Base-by-base conservation (phyloP, 2,888 invertebrate species). In the Drosophila putrida region DNA sequence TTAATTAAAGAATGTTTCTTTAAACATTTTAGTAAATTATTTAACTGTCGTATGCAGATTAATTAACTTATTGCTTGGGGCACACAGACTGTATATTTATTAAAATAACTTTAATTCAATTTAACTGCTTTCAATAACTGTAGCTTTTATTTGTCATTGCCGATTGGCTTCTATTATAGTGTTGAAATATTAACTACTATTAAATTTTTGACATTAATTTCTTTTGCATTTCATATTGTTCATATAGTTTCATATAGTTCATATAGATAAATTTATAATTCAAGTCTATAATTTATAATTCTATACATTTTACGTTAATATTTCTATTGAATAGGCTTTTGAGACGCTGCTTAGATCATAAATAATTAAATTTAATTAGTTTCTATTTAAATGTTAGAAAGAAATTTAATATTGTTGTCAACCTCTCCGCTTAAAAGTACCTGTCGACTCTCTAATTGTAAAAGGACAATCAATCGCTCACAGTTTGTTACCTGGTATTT, bases 11-110 rank as follows among this genome's bases (percentile, higher is more conserved):
- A 33, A 27, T 20, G 15, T 49, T 46, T 31, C 44, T 13, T 55
- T 55, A 63, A 49, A 43, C 44, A 54, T 43, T 58, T 41, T 13
- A 9, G 28, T 41, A 57, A 49, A 43, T 58, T 58, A 50, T 38
- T 43, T n/a, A 8, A 50, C 43, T 58, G 49, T 44, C 63, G 44
- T 43, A 27, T 31, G 25, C 58, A 63, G 43, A 20, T 50, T 50
- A 63, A 63, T 63, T 63, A 63, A 50, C 39, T 20, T 4, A 25
- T 55, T 33, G 33, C 46, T 54, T 47, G 20, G 2, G 55, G 46
- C 33, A 20, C 35, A 13, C 20, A 13, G 43, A 31, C 54, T 54
- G 27, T 31, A 31, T 38, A 13, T 20, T 20, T 43, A 2, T 6
- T 4, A 27, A 25, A 20, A 13, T 31, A 44, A 25, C 15, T 39